Evolutionary conservation across 2,113 vertebrate genomes (phyloP).

Genomic region (Rutilus rutilus): DNA sequence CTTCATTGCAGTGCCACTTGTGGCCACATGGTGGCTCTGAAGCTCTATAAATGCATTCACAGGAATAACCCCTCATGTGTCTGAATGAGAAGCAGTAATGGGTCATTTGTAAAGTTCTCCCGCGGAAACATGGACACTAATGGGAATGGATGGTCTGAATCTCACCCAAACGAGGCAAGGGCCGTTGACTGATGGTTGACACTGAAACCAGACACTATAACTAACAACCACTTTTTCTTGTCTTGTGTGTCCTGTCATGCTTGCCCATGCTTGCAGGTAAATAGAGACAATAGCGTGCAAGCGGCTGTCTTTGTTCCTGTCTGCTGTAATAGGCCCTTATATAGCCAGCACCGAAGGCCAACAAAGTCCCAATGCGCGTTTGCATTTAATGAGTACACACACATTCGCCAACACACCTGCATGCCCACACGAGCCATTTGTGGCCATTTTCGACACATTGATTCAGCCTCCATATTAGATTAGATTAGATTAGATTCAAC

Average conservation of each 20-base stretch:
- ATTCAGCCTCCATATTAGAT: neutral
- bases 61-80: neutral
- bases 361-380: neutral
- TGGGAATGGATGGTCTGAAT: conserved; percentile 47
- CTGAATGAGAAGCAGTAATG: conserved; percentile 34
- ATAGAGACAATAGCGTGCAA: conserved; percentile 26
- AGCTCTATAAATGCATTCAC: conserved; percentile 67
- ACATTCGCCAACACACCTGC: neutral
- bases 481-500: too few species aligned
- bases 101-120: conserved; percentile 37
- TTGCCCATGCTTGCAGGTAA: conserved; percentile 25
- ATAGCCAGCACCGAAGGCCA: conserved; percentile 21
- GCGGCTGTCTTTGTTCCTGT: conserved; percentile 10
- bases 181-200: conserved; percentile 49
- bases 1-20: conserved; percentile 26
- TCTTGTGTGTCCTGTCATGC: conserved; percentile 34
- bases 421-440: neutral
- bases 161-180: conserved; percentile 30
- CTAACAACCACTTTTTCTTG: conserved; percentile 33
- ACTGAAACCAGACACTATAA: conserved; percentile 36
- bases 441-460: neutral
- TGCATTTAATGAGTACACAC: conserved; percentile 31
- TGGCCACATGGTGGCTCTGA: conserved; percentile 82
- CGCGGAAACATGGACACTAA: conserved; percentile 42
- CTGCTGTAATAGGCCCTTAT: conserved; percentile 42